Percentiles rank a stretch among this genome's conserved stretches.
Conservation (phyloP, 2,888 invertebrate species). For the Bellardia pandia region DNA sequence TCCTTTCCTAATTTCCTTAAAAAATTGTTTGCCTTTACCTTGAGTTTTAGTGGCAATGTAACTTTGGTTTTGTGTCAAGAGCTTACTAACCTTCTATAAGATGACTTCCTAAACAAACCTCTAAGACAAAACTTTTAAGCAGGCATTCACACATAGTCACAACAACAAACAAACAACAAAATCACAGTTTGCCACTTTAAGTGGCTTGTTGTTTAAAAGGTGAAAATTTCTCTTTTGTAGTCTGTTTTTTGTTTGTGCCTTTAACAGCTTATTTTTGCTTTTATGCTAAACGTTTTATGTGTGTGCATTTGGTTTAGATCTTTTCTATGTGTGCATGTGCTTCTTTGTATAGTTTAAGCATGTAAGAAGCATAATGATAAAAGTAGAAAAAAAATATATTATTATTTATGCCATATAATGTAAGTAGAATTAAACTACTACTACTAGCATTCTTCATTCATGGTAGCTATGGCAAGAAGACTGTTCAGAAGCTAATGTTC, state of each 20-base stretch:
- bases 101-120: conserved; percentile 50
- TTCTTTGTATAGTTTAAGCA: conserved; percentile 27
- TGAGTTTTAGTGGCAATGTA: conserved; percentile 26
- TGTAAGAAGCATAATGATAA: conserved; percentile 28
- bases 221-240: conserved; percentile 53
- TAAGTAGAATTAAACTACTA: neutral
- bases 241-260: neutral
- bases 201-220: conserved; percentile 48
- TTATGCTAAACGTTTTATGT: neutral
- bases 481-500: conserved; percentile 27
- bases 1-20: conserved; percentile 43
- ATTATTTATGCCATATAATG: conserved; percentile 27
- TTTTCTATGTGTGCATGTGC: conserved; percentile 42
- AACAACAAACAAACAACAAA: neutral
- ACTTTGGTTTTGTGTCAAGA: conserved; percentile 56
- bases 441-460: neutral
- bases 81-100: conserved; percentile 31
- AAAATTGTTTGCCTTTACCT: neutral
- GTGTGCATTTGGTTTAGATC: conserved; percentile 8
- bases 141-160: neutral
- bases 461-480: neutral
- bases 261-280: conserved; percentile 14
- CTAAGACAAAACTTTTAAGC: conserved; percentile 24
- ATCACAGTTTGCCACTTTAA: conserved; percentile 51
- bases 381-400: neutral